Conservation (phyloP, 1,140 invertebrate species). For the Panagrolaimus sp. region DNA sequence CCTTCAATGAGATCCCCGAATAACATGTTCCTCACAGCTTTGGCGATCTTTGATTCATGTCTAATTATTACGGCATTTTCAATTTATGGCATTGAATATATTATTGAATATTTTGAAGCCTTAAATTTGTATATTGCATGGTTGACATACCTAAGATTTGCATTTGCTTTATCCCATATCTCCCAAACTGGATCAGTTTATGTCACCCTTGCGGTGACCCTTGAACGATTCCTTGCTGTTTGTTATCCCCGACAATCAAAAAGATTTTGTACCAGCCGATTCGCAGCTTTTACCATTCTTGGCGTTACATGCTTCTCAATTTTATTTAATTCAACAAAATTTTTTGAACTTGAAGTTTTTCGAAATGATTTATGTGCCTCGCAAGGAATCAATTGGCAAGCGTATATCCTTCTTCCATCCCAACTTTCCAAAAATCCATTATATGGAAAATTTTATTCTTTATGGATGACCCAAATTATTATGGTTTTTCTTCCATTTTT, state of each 20-base stretch:
- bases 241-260: constrained; percentile 83
- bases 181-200: constrained; percentile 87
- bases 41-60: constrained; percentile 16
- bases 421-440: constrained; percentile 76
- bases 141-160: constrained; percentile 72
- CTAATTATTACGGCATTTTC: constrained; percentile 16
- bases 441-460: constrained; percentile 57
- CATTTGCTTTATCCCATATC: constrained; percentile 79
- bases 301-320: constrained; percentile 74
- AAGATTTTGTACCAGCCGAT: constrained; percentile 80
- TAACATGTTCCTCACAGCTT: constrained; percentile 11
- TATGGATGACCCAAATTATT: constrained; percentile 44
- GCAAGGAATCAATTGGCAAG: constrained; percentile 42
- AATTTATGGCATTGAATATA: constrained; percentile 64
- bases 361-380: constrained; percentile 33
- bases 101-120: constrained; percentile 73
- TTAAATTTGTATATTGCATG: constrained; percentile 72
- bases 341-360: constrained; percentile 62
- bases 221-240: constrained; percentile 90
- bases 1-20: constrained; percentile 6
- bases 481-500: constrained; percentile 48
- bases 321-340: constrained; percentile 77
- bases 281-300: constrained; percentile 59
- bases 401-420: constrained; percentile 69
- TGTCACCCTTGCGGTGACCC: constrained; percentile 85